Conservation (phyloP, 2,888 invertebrate species). For the Pardosa pseudoannulata region DNA sequence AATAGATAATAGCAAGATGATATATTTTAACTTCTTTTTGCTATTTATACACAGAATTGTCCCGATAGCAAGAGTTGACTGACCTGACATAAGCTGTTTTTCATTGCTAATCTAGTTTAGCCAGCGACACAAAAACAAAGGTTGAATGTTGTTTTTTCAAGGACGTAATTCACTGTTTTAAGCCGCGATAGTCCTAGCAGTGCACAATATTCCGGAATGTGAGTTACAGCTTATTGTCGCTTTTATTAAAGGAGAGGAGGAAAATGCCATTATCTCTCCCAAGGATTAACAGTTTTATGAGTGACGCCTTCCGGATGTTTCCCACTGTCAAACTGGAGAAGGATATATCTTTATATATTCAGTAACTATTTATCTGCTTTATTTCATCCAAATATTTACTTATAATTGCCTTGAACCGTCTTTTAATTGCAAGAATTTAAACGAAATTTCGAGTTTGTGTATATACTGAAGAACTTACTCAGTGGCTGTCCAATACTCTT, state of each 20-base stretch:
- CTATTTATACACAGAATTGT: background rate
- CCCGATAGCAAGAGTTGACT: slow-evolving; percentile 18
- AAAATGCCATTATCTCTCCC: slow-evolving; percentile 35
- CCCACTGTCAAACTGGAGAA: no score
- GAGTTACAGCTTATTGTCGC: slow-evolving; percentile 29
- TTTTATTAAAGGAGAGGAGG: slow-evolving; percentile 7
- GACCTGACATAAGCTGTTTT: slow-evolving; percentile 24
- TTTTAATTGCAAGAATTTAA: no score
- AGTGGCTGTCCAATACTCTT: no score
- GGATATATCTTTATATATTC: no score
- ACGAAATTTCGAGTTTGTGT: no score
- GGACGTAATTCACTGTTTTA: slow-evolving; percentile 18
- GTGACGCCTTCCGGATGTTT: slow-evolving; percentile 23
- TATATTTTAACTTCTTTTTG: no score
- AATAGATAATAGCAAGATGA: no score
- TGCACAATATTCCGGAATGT: background rate
- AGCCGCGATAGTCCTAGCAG: slow-evolving; percentile 20
- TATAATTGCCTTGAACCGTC: no score
- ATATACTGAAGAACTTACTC: no score
- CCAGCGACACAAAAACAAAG: background rate
- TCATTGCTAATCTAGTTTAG: background rate
- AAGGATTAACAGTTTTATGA: slow-evolving; percentile 36
- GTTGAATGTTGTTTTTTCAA: background rate
- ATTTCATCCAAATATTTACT: no score
- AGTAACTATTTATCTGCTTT: no score